These are phyloP conservation scores for Erpetoichthys calabaricus DNA, from an alignment of 2,797 vertebrate species.

Conservation along the genomic window DNA sequence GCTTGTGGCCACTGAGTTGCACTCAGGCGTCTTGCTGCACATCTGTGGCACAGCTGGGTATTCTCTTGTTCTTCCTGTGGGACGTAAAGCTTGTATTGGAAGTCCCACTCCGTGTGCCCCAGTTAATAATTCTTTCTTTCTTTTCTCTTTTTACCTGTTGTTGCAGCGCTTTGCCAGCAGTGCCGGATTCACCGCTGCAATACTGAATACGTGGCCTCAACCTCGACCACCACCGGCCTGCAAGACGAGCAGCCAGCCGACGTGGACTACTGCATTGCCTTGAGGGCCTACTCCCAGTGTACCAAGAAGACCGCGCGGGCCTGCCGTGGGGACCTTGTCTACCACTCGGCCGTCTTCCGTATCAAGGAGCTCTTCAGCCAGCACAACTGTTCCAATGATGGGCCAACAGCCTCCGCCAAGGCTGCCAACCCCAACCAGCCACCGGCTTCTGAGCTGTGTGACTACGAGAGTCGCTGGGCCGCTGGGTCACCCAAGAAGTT, in stretches of 20 bases:
- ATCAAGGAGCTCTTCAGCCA: conserved; percentile 65
- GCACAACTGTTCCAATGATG: conserved; percentile 64
- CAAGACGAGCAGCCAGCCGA: conserved; percentile 45
- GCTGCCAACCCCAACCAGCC: conserved; percentile 37
- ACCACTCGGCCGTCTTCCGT: conserved; percentile 55
- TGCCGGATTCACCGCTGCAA: conserved; percentile 66
- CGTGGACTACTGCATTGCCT: conserved; percentile 58
- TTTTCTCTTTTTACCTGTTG: conserved; percentile 9
- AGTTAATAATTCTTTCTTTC: not conserved
- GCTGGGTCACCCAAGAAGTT: conserved; percentile 44
- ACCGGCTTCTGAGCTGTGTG: conserved; percentile 46
- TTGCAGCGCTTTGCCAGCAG: conserved; percentile 55
- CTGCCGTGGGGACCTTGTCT: conserved; percentile 60
- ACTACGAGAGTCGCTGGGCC: conserved; percentile 48
- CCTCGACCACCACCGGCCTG: conserved; percentile 48
- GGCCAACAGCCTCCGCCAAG: conserved; percentile 51
- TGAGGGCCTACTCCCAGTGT: conserved; percentile 57
- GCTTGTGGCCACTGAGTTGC: too few species aligned
- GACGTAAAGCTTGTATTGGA: too few species aligned
- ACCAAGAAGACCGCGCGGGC: conserved; percentile 55
- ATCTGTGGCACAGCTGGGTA: too few species aligned
- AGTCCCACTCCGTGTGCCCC: too few species aligned
- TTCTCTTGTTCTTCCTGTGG: too few species aligned
- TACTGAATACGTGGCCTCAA: conserved; percentile 54
- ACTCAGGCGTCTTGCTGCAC: too few species aligned